Conservation (phyloP, 2,888 invertebrate species). For the Limenitis camilla region DNA sequence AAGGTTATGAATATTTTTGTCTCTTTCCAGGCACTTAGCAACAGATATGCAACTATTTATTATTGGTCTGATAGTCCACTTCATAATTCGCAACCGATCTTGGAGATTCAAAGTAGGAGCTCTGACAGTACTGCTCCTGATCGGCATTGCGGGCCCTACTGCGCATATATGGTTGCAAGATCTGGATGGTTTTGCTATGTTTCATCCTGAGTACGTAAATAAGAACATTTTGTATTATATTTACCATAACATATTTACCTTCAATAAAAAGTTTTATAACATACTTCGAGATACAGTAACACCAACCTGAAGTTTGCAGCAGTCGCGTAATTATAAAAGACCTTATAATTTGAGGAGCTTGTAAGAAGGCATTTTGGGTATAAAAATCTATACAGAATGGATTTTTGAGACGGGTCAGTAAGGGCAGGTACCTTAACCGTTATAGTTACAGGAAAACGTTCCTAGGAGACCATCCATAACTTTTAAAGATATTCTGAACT, state of each 20-base stretch:
- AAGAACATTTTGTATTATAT: not conserved
- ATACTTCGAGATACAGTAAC: too few relatives aligned
- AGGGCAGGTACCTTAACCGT: too few relatives aligned
- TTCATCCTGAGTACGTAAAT: conserved; percentile 34
- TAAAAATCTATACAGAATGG: too few relatives aligned
- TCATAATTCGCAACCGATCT: not conserved
- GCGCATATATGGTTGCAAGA: conserved; percentile 32
- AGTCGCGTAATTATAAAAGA: too few relatives aligned
- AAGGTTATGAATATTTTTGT: not conserved
- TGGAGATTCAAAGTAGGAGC: not conserved
- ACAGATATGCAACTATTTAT: conserved; percentile 39
- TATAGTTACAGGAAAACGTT: too few relatives aligned
- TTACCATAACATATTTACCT: not conserved
- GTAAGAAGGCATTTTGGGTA: too few relatives aligned
- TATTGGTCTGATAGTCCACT: conserved; percentile 28
- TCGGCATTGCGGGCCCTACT: conserved; percentile 25
- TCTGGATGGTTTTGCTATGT: conserved; percentile 32
- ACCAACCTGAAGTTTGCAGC: not conserved
- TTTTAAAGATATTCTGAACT: too few relatives aligned
- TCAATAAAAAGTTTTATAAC: too few relatives aligned
- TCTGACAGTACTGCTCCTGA: conserved; percentile 12
- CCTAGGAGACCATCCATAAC: too few relatives aligned
- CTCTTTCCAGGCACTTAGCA: conserved; percentile 35
- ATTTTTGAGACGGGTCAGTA: too few relatives aligned
- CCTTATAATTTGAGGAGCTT: too few relatives aligned